phyloP scores from a whole-genome alignment of 2,797 vertebrate species.

The Paedocypris micromegethes region DNA sequence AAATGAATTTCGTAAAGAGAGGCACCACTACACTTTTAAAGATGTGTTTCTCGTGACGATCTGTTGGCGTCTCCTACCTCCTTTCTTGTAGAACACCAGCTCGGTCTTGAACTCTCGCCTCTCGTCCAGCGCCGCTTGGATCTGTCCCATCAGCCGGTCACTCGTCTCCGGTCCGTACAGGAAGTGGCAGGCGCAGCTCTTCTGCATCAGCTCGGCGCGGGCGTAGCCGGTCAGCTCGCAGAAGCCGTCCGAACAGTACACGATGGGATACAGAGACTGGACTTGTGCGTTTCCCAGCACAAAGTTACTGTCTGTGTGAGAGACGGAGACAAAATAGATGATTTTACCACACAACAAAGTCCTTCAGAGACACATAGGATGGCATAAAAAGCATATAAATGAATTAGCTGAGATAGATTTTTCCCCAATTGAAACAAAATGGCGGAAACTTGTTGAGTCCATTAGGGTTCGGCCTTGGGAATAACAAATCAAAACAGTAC shows the following conservation, averaged over 20 bases:
- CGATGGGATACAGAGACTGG: conserved; percentile 92
- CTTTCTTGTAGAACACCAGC: conserved; percentile 96
- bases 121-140: conserved; percentile 87
- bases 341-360: neutral
- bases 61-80: conserved; percentile 68
- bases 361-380: neutral
- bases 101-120: conserved; percentile 95
- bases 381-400: no score
- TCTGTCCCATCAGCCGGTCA: conserved; percentile 85
- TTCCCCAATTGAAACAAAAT: no score
- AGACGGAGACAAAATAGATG: conserved; percentile 5
- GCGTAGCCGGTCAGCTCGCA: conserved; percentile 95
- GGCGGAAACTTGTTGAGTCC: no score
- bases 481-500: no score
- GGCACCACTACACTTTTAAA: no score
- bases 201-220: conserved; percentile 96
- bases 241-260: conserved; percentile 99
- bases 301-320: conserved; percentile 91
- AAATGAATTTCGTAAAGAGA: no score
- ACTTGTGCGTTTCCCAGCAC: conserved; percentile 97
- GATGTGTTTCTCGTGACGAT: no score
- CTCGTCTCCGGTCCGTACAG: conserved; percentile 89
- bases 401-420: no score
- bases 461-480: no score
- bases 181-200: conserved; percentile 96